These are phyloP conservation scores for Ameiurus melas DNA, from an alignment of 2,113 vertebrate species.

Conservation along the genomic window DNA sequence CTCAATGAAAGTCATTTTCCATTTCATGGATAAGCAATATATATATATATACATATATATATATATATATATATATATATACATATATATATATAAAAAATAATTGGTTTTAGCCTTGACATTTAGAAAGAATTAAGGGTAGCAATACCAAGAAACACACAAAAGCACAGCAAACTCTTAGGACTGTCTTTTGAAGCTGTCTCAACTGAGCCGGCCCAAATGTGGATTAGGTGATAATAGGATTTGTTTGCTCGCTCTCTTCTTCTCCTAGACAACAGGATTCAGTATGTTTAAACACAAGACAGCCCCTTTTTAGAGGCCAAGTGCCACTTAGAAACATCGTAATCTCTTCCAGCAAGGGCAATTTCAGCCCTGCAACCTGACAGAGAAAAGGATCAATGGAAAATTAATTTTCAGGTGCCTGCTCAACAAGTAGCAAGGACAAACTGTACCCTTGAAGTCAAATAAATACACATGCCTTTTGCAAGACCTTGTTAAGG, in stretches of 20 bases:
- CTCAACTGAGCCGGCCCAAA: background rate
- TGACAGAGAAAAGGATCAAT: slow-evolving; percentile 33
- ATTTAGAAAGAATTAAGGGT: slow-evolving; percentile 1
- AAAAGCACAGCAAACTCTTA: slow-evolving; percentile 6
- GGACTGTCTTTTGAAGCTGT: background rate
- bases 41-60: too few relatives aligned
- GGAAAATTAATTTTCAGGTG: slow-evolving; percentile 40
- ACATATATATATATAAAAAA: too few relatives aligned
- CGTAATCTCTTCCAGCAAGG: slow-evolving; percentile 37
- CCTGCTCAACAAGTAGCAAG: slow-evolving; percentile 22
- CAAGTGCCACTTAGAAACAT: slow-evolving; percentile 34
- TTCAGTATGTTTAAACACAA: slow-evolving; percentile 11
- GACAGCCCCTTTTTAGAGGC: background rate
- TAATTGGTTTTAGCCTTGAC: slow-evolving; percentile 14
- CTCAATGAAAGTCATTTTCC: slow-evolving; percentile 15
- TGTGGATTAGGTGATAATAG: slow-evolving; percentile 19
- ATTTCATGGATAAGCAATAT: slow-evolving; percentile 39
- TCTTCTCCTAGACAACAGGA: background rate
- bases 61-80: too few relatives aligned
- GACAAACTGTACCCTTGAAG: slow-evolving; percentile 19
- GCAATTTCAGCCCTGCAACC: slow-evolving; percentile 26
- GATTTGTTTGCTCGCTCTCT: slow-evolving; percentile 27
- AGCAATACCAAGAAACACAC: background rate
- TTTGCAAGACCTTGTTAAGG: background rate
- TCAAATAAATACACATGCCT: slow-evolving; percentile 3